Base-by-base conservation (phyloP, 1,140 invertebrate genomes). In the Muscidifurax raptorellus region DNA sequence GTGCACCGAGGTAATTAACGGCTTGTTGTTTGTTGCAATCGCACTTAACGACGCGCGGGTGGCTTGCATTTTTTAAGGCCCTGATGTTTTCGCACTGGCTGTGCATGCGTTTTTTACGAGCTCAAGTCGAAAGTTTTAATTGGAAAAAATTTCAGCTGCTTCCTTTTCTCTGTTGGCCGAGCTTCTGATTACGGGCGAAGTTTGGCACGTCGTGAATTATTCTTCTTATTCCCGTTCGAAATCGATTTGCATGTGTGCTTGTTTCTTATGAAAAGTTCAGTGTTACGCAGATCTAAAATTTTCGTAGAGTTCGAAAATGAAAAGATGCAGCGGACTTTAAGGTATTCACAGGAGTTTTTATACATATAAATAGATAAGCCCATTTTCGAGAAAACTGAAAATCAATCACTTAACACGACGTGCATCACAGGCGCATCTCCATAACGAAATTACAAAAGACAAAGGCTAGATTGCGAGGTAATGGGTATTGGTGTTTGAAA, bases 241-340 rank as follows among this genome's bases (percentile, higher is more conserved):
- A 84, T 84, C 86, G 83, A 36, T 71, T 28, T 71, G 7, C n/a
- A n/a, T 28, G 12, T n/a, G 6, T 30, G 5, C 67, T 30, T 7
- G 10, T 22, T 27, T 5, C 6, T 27, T 13, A 86, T 88, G 86
- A 85, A 86, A 88, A 86, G 88, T 86, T 87, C 86, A 10, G 2
- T 67, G n/a, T n/a, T n/a, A n/a, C n/a, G n/a, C n/a, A n/a, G n/a
- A n/a, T n/a, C n/a, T n/a, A n/a, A n/a, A n/a, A n/a, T n/a, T n/a
- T n/a, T n/a, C n/a, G n/a, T n/a, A n/a, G n/a, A n/a, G n/a, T n/a
- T n/a, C n/a, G n/a, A n/a, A n/a, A n/a, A n/a, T n/a, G n/a, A n/a
- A n/a, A n/a, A n/a, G n/a, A n/a, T n/a, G n/a, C n/a, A n/a, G n/a
- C n/a, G n/a, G n/a, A n/a, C n/a, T n/a, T n/a, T n/a, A n/a, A n/a